Evolutionary conservation across 2,888 invertebrate genomes (phyloP).

Genomic region (Pristionchus arcanus): DNA sequence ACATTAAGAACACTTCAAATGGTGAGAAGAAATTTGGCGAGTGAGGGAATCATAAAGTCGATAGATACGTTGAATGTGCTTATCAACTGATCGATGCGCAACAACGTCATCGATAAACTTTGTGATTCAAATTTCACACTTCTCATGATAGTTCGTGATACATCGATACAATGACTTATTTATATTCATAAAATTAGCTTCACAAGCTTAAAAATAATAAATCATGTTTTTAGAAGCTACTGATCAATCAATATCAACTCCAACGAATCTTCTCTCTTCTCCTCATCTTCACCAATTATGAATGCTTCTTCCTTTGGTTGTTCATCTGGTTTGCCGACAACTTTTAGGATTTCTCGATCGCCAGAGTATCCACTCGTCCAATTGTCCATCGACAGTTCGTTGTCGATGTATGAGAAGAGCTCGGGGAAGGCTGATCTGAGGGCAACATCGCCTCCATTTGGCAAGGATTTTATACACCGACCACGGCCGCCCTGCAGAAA

Average conservation of each 20-base stretch:
- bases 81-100: not conserved
- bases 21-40: not conserved
- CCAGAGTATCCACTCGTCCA: not conserved
- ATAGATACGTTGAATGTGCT: not conserved
- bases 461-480: not conserved
- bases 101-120: not conserved
- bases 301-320: not conserved
- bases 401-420: not conserved
- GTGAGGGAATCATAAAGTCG: not conserved
- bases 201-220: too few species aligned
- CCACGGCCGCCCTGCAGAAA: not conserved
- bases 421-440: not conserved
- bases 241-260: not conserved
- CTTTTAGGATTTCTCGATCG: not conserved
- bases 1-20: not conserved
- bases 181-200: too few species aligned
- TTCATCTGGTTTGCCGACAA: not conserved
- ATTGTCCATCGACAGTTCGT: not conserved
- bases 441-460: not conserved
- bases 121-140: not conserved
- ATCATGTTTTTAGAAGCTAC: not conserved
- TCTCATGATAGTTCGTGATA: too few species aligned
- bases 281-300: not conserved
- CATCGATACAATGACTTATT: too few species aligned
- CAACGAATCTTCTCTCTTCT: not conserved